Evolutionary conservation across 2,888 invertebrate species (phyloP).

Genomic region (Nemoura dubitans): DNA sequence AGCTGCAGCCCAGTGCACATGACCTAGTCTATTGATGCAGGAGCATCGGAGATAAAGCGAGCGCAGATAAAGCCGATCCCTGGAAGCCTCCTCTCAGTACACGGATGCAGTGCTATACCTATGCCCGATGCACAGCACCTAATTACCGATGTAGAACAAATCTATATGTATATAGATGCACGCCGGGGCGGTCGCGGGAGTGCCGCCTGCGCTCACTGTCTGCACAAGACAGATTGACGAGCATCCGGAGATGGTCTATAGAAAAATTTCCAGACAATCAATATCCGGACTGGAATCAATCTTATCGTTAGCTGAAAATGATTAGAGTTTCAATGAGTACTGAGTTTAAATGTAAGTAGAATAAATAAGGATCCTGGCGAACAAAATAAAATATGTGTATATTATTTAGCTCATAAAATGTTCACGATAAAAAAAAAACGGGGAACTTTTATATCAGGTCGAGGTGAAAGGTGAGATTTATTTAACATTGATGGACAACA

Average conservation of each 20-base stretch:
- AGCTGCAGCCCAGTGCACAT: not conserved
- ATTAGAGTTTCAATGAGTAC: too few species aligned
- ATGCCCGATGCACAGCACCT: not conserved
- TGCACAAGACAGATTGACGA: not conserved
- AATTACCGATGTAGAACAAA: not conserved
- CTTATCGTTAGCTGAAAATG: not conserved
- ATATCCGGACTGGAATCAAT: not conserved
- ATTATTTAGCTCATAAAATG: not conserved
- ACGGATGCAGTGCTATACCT: too few species aligned
- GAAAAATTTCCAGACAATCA: not conserved
- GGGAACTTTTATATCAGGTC: not conserved
- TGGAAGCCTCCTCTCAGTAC: not conserved
- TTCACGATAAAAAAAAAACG: not conserved
- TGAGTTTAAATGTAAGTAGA: too few species aligned
- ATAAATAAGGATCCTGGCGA: too few species aligned
- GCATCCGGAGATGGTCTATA: not conserved
- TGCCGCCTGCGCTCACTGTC: too few species aligned
- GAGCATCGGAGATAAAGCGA: not conserved
- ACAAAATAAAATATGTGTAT: not conserved
- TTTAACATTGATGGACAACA: not conserved
- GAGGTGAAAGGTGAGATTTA: not conserved
- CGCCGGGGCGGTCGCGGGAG: too few species aligned
- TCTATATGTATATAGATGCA: too few species aligned
- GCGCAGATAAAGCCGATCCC: not conserved
- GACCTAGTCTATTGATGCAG: not conserved